phyloP scores from a whole-genome alignment of 2,113 vertebrate species.

The Petrocephalus zakoni region DNA sequence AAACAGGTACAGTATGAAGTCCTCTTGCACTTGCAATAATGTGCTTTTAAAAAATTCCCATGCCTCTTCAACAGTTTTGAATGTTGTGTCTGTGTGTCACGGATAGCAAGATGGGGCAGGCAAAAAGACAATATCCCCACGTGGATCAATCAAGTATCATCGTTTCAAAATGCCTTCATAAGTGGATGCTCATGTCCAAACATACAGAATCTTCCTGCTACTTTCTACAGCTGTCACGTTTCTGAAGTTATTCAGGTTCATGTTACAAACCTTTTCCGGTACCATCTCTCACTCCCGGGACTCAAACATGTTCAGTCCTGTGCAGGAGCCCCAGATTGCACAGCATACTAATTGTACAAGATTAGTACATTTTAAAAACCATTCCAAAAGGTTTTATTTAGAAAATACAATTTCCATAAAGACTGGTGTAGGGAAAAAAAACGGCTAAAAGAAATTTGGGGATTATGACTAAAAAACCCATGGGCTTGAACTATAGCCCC shows the following conservation, averaged over 20 bases:
- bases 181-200: neutral
- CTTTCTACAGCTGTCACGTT: neutral
- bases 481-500: constrained; percentile 42
- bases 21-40: too few relatives aligned
- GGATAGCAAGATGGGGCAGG: neutral
- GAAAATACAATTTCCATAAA: neutral
- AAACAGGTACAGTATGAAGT: too few relatives aligned
- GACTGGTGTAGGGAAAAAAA: neutral
- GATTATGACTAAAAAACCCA: neutral
- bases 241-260: neutral
- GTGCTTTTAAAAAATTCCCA: too few relatives aligned
- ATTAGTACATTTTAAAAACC: neutral
- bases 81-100: neutral
- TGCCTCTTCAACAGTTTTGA: too few relatives aligned
- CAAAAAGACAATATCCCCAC: neutral
- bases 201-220: neutral
- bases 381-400: neutral
- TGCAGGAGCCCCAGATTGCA: neutral
- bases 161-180: neutral
- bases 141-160: neutral
- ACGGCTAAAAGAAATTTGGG: neutral
- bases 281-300: neutral
- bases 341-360: neutral
- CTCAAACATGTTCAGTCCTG: neutral
- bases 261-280: neutral